These are phyloP conservation scores for Clamator glandarius DNA, from an alignment of 2,797 vertebrate genomes.

Conservation along the genomic window DNA sequence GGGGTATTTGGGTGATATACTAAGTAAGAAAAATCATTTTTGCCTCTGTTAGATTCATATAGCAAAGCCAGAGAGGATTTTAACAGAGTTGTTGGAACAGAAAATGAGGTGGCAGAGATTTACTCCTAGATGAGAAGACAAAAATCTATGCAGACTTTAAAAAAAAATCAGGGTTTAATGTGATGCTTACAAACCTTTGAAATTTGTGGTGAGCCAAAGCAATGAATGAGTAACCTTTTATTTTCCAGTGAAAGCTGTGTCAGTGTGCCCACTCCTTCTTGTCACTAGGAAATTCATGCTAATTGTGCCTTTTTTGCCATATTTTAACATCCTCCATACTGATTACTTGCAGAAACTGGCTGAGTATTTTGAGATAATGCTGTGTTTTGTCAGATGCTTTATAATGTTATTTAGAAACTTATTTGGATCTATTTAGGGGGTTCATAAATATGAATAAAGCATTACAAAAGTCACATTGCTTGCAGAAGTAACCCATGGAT, in stretches of 20 bases:
- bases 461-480: conserved; percentile 12
- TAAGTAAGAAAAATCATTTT: background rate
- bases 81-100: conserved; percentile 82
- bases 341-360: background rate
- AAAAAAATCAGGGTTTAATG: conserved; percentile 81
- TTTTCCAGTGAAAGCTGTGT: background rate
- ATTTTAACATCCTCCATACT: background rate
- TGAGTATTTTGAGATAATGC: background rate
- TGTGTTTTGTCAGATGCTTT: background rate
- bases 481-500: background rate
- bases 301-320: background rate
- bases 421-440: background rate
- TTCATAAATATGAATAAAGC: conserved; percentile 58
- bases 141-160: conserved; percentile 75
- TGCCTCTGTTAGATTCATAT: conserved; percentile 74
- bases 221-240: conserved; percentile 2
- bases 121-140: conserved; percentile 75
- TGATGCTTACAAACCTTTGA: conserved; percentile 78
- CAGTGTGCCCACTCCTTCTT: background rate
- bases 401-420: background rate
- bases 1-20: background rate
- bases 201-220: conserved; percentile 82
- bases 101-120: conserved; percentile 80
- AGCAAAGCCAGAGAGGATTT: conserved; percentile 83
- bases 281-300: background rate